Evolutionary conservation across 2,113 vertebrate species (phyloP).

Genomic region (Okapia johnstoni): DNA sequence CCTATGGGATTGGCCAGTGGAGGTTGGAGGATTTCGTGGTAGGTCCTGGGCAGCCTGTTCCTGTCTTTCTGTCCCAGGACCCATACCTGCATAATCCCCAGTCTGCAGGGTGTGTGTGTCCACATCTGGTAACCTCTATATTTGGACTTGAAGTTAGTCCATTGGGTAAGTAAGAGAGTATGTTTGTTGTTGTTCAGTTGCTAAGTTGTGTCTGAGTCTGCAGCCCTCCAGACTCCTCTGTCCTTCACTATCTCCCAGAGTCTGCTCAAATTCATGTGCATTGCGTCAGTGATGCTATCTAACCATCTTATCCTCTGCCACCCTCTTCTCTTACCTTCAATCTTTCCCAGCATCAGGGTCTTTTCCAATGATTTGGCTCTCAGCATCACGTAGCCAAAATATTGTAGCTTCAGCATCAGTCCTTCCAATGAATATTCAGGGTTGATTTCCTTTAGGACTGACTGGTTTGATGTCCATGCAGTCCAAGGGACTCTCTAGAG

Average conservation of each 20-base stretch:
- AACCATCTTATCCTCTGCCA: background rate
- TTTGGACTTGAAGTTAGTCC: no score
- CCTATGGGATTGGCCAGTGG: no score
- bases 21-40: accelerated
- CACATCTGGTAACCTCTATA: no score
- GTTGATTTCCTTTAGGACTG: background rate
- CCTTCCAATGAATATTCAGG: background rate
- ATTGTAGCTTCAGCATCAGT: background rate
- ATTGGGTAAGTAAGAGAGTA: background rate
- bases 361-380: background rate
- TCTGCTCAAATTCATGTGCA: background rate
- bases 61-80: accelerated
- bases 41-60: no score
- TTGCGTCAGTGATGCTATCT: background rate
- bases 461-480: background rate
- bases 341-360: background rate
- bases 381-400: background rate
- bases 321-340: background rate
- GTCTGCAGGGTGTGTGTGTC: background rate
- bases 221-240: background rate
- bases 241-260: background rate
- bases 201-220: background rate
- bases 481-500: background rate
- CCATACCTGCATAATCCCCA: no score
- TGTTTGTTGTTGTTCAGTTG: background rate